Evolutionary conservation across 2,888 invertebrate species (phyloP).

Genomic region (Biston betularia): DNA sequence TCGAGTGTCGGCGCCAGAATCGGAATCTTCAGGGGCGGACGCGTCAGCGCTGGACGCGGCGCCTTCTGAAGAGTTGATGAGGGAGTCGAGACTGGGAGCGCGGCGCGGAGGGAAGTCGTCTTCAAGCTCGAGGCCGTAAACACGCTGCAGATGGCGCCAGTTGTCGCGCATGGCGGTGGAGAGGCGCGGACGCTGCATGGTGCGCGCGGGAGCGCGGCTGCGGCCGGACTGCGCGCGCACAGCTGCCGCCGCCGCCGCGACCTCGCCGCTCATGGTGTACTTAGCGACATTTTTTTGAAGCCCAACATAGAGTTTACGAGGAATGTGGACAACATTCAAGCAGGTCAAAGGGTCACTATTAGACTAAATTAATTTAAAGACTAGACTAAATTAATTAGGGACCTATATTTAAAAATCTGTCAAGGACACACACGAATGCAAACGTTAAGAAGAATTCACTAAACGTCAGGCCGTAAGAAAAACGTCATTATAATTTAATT

Average conservation of each 20-base stretch:
- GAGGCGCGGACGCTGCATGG: conserved; percentile 83
- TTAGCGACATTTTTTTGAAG: conserved; percentile 38
- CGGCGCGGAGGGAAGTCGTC: conserved; percentile 69
- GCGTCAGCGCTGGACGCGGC: conserved; percentile 88
- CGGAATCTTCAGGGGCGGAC: conserved; percentile 87
- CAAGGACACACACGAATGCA: too few relatives aligned
- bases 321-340: conserved; percentile 32
- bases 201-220: conserved; percentile 81
- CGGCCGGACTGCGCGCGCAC: conserved; percentile 63
- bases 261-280: conserved; percentile 23
- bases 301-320: conserved; percentile 34
- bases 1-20: conserved; percentile 89
- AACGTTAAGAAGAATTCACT: too few relatives aligned
- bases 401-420: too few relatives aligned
- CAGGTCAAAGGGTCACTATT: conserved; percentile 24
- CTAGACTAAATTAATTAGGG: too few relatives aligned
- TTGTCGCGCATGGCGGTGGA: conserved; percentile 85
- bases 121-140: conserved; percentile 80
- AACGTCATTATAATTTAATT: too few relatives aligned
- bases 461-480: too few relatives aligned
- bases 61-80: conserved; percentile 89
- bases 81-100: conserved; percentile 88
- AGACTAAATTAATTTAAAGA: neutral
- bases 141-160: conserved; percentile 82
- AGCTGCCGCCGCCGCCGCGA: conserved; percentile 46